Evolutionary conservation across 2,113 vertebrate genomes (phyloP), one percentile per base, ranked within the genome.

Genomic region (Athene noctua): DNA sequence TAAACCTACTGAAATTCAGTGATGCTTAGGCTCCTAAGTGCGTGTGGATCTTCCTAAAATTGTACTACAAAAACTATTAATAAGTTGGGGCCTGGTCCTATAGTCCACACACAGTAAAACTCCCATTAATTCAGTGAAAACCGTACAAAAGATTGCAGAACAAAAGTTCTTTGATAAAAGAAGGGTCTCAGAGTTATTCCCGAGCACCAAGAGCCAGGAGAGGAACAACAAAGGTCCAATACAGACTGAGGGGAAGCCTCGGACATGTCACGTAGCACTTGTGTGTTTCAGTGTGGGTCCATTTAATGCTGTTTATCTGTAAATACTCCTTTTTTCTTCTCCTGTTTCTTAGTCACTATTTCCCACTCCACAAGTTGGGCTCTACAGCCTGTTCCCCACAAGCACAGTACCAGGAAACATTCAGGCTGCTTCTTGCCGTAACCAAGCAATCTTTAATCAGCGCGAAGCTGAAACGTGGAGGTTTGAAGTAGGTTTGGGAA

Each of bases 151-250:
- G 7, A 16, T 3, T 11, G 19, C 21, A 63, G 25, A 36, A 59
- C 3, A 49, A 34, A 38, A 18, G 4, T 7, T 78, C n/a, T 58
- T 36, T 9, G 21, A 4, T 15, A 7, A 38, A 67, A 27, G 3
- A 71, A 34, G 3, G 1, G 29, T 11, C 25, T 25, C 14, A 70
- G 19, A 63, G 36, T 34, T 54, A 22, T 25, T 52, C 7, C 40
- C 80, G 27, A 22, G 55, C 51, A 42, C 26, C 29, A 63, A 25
- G n/a, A 88, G 46, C 18, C 58, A 73, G 23, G 19, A 78, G 22
- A 83, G 20, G 65, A 84, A 8, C 25, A 38, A 13, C 4, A 30
- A 27, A 42, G 11, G n/a, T 23, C 22, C 0, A 0, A 32, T 8
- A 51, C 2, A 49, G 59, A 20, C 30, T 12, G 32, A 14, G 32